These are phyloP conservation scores for Eulemur macaco DNA, from an alignment of 2,113 vertebrate species.

Conservation along the genomic window DNA sequence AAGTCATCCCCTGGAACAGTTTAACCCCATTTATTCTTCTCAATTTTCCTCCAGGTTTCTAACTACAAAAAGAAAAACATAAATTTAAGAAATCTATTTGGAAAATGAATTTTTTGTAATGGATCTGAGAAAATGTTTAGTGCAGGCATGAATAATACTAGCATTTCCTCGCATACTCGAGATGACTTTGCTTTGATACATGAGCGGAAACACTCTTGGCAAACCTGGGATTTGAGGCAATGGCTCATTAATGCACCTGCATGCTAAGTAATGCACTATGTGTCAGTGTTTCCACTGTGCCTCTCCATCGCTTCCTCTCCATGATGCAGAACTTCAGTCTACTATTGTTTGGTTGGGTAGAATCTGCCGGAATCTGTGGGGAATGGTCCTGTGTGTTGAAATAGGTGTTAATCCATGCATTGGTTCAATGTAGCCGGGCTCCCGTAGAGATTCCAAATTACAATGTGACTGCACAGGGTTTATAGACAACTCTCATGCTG, in stretches of 20 bases:
- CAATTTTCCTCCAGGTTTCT: slow-evolving; percentile 74
- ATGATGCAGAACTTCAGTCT: slow-evolving; percentile 46
- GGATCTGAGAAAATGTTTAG: slow-evolving; percentile 75
- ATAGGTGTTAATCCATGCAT: slow-evolving; percentile 69
- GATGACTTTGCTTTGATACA: slow-evolving; percentile 75
- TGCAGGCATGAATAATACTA: slow-evolving; percentile 58
- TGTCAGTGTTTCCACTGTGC: slow-evolving; percentile 40
- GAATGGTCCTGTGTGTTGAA: slow-evolving; percentile 49
- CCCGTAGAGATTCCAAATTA: slow-evolving; percentile 85
- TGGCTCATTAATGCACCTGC: slow-evolving; percentile 79
- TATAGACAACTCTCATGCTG: slow-evolving; percentile 80
- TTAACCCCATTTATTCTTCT: slow-evolving; percentile 81
- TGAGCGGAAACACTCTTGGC: slow-evolving; percentile 59
- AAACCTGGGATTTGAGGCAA: slow-evolving; percentile 78
- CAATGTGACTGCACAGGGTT: slow-evolving; percentile 74
- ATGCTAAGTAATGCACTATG: slow-evolving; percentile 69
- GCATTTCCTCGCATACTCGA: slow-evolving; percentile 69
- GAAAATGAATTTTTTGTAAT: slow-evolving; percentile 78
- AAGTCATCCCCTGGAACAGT: slow-evolving; percentile 66
- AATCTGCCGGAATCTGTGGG: slow-evolving; percentile 50
- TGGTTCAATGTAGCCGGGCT: slow-evolving; percentile 70
- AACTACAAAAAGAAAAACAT: slow-evolving; percentile 75
- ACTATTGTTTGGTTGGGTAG: slow-evolving; percentile 54
- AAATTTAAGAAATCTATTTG: slow-evolving; percentile 74
- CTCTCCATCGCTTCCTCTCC: slow-evolving; percentile 43